Evolutionary conservation across 2,888 invertebrate genomes (phyloP).

Genomic region (Nomada lathburiana): DNA sequence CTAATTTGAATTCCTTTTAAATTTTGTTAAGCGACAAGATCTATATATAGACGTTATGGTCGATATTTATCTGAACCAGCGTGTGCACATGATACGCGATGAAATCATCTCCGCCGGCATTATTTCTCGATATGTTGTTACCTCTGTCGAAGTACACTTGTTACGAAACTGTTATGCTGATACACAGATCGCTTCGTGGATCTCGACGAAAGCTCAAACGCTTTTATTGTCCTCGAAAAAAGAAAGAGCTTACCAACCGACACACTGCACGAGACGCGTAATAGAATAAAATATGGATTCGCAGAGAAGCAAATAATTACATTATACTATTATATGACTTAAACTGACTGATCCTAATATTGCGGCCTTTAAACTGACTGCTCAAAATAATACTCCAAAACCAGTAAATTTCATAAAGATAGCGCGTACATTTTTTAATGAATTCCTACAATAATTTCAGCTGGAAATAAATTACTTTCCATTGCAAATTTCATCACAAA

Average conservation of each 20-base stretch:
- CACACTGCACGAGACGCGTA: not conserved
- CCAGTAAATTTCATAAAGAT: no score
- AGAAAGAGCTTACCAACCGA: constrained; percentile 1
- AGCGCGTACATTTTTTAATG: no score
- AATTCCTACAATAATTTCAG: no score
- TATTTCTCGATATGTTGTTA: not conserved
- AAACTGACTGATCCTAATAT: no score
- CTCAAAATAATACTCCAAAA: no score
- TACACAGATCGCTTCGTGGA: not conserved
- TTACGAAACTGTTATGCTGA: constrained; percentile 21
- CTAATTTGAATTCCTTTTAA: no score
- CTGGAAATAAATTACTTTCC: no score
- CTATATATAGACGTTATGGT: constrained; percentile 34
- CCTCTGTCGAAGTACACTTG: not conserved
- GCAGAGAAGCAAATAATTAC: not conserved
- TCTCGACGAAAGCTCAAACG: not conserved
- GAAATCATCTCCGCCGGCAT: constrained; percentile 9
- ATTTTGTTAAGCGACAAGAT: no score
- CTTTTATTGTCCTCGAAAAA: constrained; percentile 13
- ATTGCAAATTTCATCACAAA: no score
- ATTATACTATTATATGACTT: no score
- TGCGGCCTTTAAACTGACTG: no score
- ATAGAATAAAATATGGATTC: not conserved
- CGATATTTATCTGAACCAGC: constrained; percentile 40
- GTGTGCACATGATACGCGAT: constrained; percentile 13